Conservation (phyloP, 2,113 vertebrate species). For the Electrona antarctica region DNA sequence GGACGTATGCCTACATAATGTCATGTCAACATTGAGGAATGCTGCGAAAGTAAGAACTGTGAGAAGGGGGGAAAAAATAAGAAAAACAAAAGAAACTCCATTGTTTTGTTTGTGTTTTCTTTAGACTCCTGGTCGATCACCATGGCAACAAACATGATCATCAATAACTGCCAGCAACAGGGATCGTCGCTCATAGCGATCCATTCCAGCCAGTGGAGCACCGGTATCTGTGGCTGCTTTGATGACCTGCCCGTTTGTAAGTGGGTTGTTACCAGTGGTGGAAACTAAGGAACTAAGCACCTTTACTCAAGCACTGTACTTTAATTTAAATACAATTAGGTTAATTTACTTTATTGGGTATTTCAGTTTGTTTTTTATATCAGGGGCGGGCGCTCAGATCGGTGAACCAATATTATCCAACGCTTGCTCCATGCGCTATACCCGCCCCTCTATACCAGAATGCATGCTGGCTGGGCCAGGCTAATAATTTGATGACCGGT, state of each 20-base stretch:
- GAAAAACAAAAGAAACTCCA: neutral
- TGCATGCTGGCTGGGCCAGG: too few relatives aligned
- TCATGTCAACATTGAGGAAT: conserved; percentile 39
- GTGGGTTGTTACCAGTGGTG: conserved; percentile 1
- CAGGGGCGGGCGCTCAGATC: too few relatives aligned
- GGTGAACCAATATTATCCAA: too few relatives aligned
- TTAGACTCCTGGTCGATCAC: conserved; percentile 20
- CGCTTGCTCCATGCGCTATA: too few relatives aligned
- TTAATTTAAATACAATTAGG: neutral
- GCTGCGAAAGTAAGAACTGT: conserved; percentile 18
- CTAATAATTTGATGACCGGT: too few relatives aligned
- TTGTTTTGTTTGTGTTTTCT: conserved; percentile 31
- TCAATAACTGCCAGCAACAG: neutral
- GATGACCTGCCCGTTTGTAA: conserved; percentile 28
- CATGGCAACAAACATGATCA: conserved; percentile 34
- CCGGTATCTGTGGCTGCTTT: conserved; percentile 34
- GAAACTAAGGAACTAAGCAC: too few relatives aligned
- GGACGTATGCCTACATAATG: conserved; percentile 1
- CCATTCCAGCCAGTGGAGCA: conserved; percentile 26
- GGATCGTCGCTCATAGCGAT: neutral
- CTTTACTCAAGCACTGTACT: too few relatives aligned
- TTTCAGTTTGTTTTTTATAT: too few relatives aligned
- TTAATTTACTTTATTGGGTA: neutral
- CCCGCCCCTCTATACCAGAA: too few relatives aligned
- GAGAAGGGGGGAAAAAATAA: conserved; percentile 6